Percentiles rank a stretch among this genome's conserved stretches.
Conservation (phyloP, 2,113 vertebrate genomes). For the Phodopus roborovskii region DNA sequence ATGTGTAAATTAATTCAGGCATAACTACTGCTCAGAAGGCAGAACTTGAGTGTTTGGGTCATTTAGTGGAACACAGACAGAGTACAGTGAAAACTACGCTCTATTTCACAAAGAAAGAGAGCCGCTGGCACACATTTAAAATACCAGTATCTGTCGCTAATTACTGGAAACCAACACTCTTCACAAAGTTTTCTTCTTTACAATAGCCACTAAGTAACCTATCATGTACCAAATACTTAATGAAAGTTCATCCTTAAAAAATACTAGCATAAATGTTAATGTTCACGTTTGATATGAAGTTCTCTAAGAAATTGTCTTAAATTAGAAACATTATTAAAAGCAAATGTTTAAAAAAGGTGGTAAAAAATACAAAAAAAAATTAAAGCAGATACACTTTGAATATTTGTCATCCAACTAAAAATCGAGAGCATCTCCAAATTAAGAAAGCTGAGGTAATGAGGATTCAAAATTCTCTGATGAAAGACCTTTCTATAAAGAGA, state of each 20-base stretch:
- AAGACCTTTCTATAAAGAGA: neutral
- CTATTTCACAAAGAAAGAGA: conserved; percentile 72
- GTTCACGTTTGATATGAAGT: neutral
- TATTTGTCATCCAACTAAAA: neutral
- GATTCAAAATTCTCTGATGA: neutral
- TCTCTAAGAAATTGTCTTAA: conserved; percentile 14
- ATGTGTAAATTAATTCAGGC: conserved; percentile 64
- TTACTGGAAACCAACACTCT: conserved; percentile 39
- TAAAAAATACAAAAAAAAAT: conserved; percentile 1
- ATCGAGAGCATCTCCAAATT: neutral
- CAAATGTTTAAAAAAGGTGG: neutral
- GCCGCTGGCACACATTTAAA: conserved; percentile 9
- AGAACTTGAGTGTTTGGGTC: conserved; percentile 65
- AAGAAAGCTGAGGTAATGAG: neutral
- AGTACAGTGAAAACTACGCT: conserved; percentile 68
- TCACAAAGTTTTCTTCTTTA: neutral
- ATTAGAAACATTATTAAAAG: conserved; percentile 20
- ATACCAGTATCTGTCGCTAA: conserved; percentile 56
- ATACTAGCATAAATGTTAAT: neutral
- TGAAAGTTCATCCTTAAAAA: conserved; percentile 3
- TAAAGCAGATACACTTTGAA: neutral
- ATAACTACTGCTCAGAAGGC: conserved; percentile 62
- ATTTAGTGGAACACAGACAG: conserved; percentile 66
- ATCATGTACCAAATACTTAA: neutral
- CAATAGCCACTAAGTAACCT: neutral